phyloP scores from a whole-genome alignment of 2,113 vertebrate genomes.

The Nothobranchius kuhntae region DNA sequence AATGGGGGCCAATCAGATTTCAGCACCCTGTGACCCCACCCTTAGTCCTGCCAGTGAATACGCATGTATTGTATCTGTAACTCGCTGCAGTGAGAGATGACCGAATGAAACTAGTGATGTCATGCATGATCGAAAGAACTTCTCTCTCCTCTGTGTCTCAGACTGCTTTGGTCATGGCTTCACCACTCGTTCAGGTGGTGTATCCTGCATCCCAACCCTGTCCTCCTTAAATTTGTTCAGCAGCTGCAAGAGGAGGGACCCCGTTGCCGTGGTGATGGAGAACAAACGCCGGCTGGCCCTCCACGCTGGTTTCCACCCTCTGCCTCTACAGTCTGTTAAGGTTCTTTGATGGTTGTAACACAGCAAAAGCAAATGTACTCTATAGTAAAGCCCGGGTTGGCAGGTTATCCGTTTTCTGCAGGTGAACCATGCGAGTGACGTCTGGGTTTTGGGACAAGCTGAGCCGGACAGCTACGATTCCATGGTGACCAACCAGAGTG shows the following conservation, averaged over 20 bases:
- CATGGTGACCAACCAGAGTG: constrained; percentile 84
- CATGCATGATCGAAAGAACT: background rate
- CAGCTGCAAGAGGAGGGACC: constrained; percentile 86
- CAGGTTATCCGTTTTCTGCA: constrained; percentile 37
- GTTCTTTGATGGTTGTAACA: constrained; percentile 57
- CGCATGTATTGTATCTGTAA: no score
- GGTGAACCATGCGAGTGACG: constrained; percentile 83
- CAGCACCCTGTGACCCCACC: no score
- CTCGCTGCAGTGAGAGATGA: no score
- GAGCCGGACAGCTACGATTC: constrained; percentile 88
- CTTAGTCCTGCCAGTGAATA: no score
- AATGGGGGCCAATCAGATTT: no score
- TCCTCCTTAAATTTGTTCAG: constrained; percentile 92
- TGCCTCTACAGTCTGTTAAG: constrained; percentile 83
- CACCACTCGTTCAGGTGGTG: constrained; percentile 87
- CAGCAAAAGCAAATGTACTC: no score
- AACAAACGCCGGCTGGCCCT: constrained; percentile 85
- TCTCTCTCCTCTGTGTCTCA: constrained; percentile 15
- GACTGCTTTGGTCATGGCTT: constrained; percentile 90
- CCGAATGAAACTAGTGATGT: no score
- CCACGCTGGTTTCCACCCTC: constrained; percentile 84
- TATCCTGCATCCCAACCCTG: constrained; percentile 86
- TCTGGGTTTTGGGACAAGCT: constrained; percentile 84
- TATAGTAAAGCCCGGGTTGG: background rate
- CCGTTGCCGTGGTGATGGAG: constrained; percentile 83